phyloP scores from a whole-genome alignment of 1,140 invertebrate species.

The Leptestheria dahalacensis region DNA sequence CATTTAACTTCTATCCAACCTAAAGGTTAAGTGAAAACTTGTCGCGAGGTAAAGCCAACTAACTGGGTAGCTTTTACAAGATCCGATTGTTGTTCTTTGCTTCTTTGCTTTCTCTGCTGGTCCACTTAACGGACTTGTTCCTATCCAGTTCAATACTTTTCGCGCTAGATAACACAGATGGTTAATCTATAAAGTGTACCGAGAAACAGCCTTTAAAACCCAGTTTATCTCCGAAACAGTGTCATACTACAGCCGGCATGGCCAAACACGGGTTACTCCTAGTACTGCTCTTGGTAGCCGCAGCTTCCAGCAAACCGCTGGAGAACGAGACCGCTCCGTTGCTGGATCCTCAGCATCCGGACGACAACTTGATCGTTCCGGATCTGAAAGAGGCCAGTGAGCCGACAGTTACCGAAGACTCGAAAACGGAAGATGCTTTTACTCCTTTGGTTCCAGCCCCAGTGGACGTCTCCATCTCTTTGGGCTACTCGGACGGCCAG shows the following conservation, averaged over 20 bases:
- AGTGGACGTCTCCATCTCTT: not conserved
- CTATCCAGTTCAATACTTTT: too few species aligned
- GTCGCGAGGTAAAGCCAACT: too few species aligned
- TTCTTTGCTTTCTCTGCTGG: too few species aligned
- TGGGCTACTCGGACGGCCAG: not conserved
- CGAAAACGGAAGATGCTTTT: not conserved
- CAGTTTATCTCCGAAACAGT: too few species aligned
- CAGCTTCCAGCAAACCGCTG: not conserved
- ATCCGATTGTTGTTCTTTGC: too few species aligned
- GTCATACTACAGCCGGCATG: not conserved
- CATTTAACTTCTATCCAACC: too few species aligned
- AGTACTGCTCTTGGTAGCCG: not conserved
- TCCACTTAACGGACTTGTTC: too few species aligned
- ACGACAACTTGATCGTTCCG: conserved; percentile 12
- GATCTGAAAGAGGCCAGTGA: not conserved
- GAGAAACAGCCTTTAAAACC: too few species aligned
- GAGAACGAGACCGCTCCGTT: not conserved
- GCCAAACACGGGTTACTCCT: not conserved
- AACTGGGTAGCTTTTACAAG: too few species aligned
- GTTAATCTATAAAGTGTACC: too few species aligned
- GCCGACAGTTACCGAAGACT: not conserved
- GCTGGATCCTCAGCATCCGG: conserved; percentile 6
- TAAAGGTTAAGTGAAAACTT: too few species aligned
- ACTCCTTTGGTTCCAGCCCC: not conserved
- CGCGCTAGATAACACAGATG: too few species aligned